phyloP scores from a whole-genome alignment of 2,888 invertebrate genomes.

The Brachylomia viminalis region DNA sequence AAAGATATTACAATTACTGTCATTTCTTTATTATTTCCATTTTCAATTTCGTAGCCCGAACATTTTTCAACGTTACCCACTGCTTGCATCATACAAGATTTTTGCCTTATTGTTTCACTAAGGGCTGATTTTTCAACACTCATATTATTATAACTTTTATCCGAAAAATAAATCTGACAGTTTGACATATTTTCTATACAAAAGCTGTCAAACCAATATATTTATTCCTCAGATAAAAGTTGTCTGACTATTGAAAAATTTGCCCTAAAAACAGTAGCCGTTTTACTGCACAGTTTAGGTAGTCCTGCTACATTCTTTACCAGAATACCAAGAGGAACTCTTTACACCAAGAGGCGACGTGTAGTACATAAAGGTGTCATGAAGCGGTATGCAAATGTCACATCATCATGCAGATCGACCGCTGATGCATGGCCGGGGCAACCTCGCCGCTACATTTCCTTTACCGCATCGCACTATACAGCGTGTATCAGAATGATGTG shows the following conservation, averaged over 20 bases:
- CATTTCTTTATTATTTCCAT: not conserved
- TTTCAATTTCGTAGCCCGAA: not conserved
- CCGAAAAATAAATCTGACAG: no score
- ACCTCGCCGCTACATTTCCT: constrained; percentile 28
- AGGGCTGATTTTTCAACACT: no score
- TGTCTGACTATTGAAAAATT: no score
- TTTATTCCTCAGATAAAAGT: no score
- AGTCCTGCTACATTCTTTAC: not conserved
- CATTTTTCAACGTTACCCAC: not conserved
- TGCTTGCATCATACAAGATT: not conserved
- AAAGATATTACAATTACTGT: not conserved
- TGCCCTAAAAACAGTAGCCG: no score
- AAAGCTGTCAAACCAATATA: no score
- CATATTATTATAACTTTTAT: no score
- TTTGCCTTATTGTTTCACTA: no score
- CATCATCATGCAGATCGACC: constrained; percentile 38
- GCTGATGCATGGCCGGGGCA: constrained; percentile 31
- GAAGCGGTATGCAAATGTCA: constrained; percentile 52
- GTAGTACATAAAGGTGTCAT: constrained; percentile 18
- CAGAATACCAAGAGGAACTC: no score
- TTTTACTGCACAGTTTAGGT: not conserved
- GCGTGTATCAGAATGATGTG: not conserved
- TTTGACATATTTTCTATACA: no score
- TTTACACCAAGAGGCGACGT: not conserved
- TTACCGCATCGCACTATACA: not conserved